Base-by-base conservation (phyloP, 1,140 invertebrate species). In the Lordiphosa clarofinis region DNA sequence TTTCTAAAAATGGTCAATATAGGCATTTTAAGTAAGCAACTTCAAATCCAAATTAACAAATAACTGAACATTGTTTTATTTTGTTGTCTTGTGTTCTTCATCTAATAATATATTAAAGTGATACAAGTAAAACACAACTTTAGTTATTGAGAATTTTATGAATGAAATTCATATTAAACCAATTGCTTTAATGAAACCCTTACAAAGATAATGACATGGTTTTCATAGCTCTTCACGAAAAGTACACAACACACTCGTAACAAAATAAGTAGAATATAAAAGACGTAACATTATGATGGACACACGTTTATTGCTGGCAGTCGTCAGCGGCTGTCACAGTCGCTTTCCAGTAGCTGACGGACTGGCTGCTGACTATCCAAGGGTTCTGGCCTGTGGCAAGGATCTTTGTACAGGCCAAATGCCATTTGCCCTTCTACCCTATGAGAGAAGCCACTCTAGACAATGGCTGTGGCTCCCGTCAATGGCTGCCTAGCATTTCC, bases 251-350 rank as follows among this genome's bases (percentile, higher is more conserved):
- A 69, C 33, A 56, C 28, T 31, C 52, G 33, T 50, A 55, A 33
- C 15, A 37, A 35, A 71, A 47, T 47, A 39, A 39, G 33, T 33
- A 11, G 11, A 44, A 55, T 42, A 52, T 46, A 43, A 48, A 40
- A 40, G 61, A 56, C 28, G 52, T 48, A 57, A 70, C 65, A 73
- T 71, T 84, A 31, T 84, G 79, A 84, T 79, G 56, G 78, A 86
- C 79, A 84, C 66, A 78, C 6, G 78, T 84, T 84, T 78, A 84
- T 86, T 86, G 73, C 73, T 71, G 47, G 78, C 55, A 78, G 61
- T 58, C 48, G 55, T 37, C 35, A 52, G 42, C 49, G 58, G 50
- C 48, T 12, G 47, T 49, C 49, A 33, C 36, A 28, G 28, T 31
- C 28, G 7, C 15, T 48, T 49, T 37, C 40, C 43, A 42, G 56